A percentile compares a stretch with the other conserved stretches of the same genome.
phyloP scores from a whole-genome alignment of 2,888 invertebrate genomes.

The Phragmatobia fuliginosa region DNA sequence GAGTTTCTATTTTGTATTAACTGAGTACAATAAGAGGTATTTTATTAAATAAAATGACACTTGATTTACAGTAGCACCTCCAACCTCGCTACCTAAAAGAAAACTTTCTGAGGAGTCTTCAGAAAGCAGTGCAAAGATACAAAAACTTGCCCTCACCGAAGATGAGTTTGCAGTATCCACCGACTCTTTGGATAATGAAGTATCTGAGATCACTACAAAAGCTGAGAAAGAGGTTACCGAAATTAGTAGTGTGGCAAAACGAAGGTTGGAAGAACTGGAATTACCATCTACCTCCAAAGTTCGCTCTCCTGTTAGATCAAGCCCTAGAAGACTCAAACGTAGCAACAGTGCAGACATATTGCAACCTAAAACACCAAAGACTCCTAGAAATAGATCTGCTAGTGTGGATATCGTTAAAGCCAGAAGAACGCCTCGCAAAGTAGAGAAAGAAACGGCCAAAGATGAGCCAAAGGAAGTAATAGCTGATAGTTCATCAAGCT shows the following conservation, averaged over 20 bases:
- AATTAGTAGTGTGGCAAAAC: conserved; percentile 65
- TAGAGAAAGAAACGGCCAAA: conserved; percentile 50
- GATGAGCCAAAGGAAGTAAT: conserved; percentile 45
- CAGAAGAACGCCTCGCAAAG: conserved; percentile 65
- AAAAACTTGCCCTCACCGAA: conserved; percentile 68
- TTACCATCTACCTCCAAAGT: conserved; percentile 71
- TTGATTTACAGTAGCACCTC: conserved; percentile 61
- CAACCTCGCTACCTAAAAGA: conserved; percentile 63
- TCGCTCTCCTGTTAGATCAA: conserved; percentile 68
- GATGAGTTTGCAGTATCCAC: conserved; percentile 62
- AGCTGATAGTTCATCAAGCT: conserved; percentile 55
- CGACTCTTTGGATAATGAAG: conserved; percentile 65
- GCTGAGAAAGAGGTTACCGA: conserved; percentile 69
- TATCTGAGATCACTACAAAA: conserved; percentile 20
- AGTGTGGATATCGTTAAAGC: conserved; percentile 72
- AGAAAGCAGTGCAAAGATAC: conserved; percentile 69
- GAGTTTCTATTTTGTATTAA: neutral
- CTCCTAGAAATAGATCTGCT: conserved; percentile 72
- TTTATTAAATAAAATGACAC: neutral
- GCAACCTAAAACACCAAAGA: conserved; percentile 72
- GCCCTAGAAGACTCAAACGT: conserved; percentile 74
- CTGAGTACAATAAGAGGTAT: neutral
- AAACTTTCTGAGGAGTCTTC: conserved; percentile 69
- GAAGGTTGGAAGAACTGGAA: conserved; percentile 59
- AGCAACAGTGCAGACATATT: conserved; percentile 75